These are phyloP conservation scores for Didymodactylos carnosus DNA, from an alignment of 2,888 invertebrate genomes.

Conservation along the genomic window DNA sequence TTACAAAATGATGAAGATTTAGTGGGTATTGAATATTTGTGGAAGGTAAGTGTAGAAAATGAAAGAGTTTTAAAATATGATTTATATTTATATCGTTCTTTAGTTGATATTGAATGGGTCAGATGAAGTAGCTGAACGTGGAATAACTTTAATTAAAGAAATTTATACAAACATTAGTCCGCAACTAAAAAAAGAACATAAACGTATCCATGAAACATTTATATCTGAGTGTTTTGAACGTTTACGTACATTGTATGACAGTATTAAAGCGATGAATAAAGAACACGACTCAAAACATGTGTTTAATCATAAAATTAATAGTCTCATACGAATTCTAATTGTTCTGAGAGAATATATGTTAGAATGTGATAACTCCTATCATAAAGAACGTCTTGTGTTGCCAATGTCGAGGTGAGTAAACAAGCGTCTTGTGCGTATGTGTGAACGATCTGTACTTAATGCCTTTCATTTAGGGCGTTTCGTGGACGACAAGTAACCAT, in stretches of 20 bases:
- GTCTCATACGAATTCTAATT: constrained; percentile 68
- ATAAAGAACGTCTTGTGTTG: constrained; percentile 65
- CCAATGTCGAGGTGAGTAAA: constrained; percentile 51
- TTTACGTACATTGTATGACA: constrained; percentile 54
- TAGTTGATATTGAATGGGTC: constrained; percentile 65
- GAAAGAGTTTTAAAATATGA: constrained; percentile 26
- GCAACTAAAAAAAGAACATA: constrained; percentile 49
- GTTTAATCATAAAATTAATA: constrained; percentile 49
- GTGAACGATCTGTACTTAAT: background rate
- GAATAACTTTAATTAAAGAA: constrained; percentile 71
- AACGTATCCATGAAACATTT: constrained; percentile 72
- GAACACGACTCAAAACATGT: too few species aligned
- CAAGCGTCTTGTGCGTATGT: background rate
- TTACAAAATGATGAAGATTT: constrained; percentile 73
- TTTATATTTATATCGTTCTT: constrained; percentile 8
- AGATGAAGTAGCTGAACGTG: constrained; percentile 71
- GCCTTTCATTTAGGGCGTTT: background rate
- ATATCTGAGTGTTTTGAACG: constrained; percentile 76
- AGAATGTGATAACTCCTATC: constrained; percentile 56
- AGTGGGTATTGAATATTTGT: constrained; percentile 82
- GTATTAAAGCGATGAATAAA: constrained; percentile 36
- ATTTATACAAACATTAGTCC: constrained; percentile 81
- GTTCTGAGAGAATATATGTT: constrained; percentile 81
- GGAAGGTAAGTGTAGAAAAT: constrained; percentile 49
- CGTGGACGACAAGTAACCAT: background rate